Evolutionary conservation across 2,888 invertebrate species (phyloP), one percentile per base, ranked within the genome.

Genomic region (Euclidia mi): DNA sequence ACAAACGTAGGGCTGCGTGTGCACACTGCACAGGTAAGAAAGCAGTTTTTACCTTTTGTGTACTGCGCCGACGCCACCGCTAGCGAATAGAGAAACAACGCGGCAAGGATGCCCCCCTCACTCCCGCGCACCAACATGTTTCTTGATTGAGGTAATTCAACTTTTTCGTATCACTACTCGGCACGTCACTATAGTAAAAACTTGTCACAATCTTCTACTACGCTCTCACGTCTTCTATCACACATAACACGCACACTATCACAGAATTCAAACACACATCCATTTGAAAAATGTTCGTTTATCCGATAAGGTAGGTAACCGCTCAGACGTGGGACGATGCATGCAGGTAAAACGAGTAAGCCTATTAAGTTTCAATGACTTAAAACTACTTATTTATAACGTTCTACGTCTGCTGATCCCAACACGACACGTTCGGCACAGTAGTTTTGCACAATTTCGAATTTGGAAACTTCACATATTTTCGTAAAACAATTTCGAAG

Each of bases 261-360:
- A 91, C 94, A 89, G 76, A 84, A 88, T 86, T 87, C 79, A 87
- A 91, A 91, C 90, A 89, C 92, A 92, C 92, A 92, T 92, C 91
- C 92, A 94, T 94, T 94, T 93, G 91, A 93, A 94, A 93, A 92
- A 90, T 91, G 89, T 94, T 88, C 93, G 92, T 93, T 93, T 92
- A 91, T 92, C 91, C 92, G 89, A 92, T 90, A 91, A 88, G 83
- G 86, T 80, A 87, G 88, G 87, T 88, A 89, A 90, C 91, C 90
- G 91, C 90, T 88, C 88, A 85, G 82, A 88, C 91, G 92, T 90
- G 91, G 90, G 92, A 88, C 89, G 89, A 89, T 83, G 86, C 90
- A 90, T 91, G 91, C 93, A 94, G 94, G 93, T 94, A 93, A 89
- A 89, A 88, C 88, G 89, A 89, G 89, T 89, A 85, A 90, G 88